Evolutionary conservation across 2,888 invertebrate species (phyloP).

Genomic region (Protonemura montana): DNA sequence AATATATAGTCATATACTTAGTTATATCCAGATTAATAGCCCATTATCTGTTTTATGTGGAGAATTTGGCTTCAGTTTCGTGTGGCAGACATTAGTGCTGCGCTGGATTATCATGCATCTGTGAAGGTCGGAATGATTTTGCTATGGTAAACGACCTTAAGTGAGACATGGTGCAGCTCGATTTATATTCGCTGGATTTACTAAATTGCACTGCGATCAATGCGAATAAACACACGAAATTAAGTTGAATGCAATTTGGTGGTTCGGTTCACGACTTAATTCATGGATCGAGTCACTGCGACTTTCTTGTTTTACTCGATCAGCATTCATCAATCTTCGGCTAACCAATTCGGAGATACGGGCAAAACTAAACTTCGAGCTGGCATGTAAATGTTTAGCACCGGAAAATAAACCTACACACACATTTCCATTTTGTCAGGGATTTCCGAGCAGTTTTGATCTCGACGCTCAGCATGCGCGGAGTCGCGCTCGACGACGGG

Average conservation of each 20-base stretch:
- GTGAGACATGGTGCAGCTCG: neutral
- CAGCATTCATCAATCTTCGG: neutral
- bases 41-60: neutral
- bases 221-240: neutral
- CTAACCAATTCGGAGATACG: neutral
- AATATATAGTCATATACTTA: neutral
- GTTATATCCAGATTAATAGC: slow-evolving; percentile 7
- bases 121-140: neutral
- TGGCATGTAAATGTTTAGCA: neutral
- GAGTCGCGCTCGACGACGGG: neutral
- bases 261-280: neutral
- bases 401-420: slow-evolving; percentile 12
- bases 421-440: neutral
- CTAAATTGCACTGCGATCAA: neutral
- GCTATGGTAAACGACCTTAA: neutral
- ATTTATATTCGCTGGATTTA: neutral
- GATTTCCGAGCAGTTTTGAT: slow-evolving; percentile 12
- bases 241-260: neutral
- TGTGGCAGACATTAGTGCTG: neutral
- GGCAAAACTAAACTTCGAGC: neutral
- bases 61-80: neutral
- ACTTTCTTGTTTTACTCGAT: neutral
- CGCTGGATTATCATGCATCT: neutral
- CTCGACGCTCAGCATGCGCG: neutral
- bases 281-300: neutral